Percentiles rank a stretch among this genome's conserved stretches.
These are phyloP conservation scores for Limnothrissa miodon DNA, from an alignment of 2,113 vertebrate species.

Conservation along the genomic window DNA sequence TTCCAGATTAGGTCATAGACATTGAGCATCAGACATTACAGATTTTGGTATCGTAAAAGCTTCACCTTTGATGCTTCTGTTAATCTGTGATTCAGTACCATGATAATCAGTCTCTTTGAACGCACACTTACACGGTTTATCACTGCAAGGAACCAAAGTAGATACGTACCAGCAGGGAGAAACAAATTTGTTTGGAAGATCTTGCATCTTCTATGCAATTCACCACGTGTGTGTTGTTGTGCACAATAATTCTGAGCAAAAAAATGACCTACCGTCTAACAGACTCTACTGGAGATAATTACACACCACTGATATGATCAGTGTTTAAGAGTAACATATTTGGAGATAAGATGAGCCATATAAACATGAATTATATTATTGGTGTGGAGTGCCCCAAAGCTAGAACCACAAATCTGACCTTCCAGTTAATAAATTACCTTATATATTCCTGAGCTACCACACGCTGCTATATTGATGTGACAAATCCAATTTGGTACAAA, in stretches of 20 bases:
- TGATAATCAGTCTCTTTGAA: neutral
- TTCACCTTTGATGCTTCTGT: slow-evolving; percentile 2
- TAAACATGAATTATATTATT: neutral
- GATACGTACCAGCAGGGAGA: neutral
- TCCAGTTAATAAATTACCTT: neutral
- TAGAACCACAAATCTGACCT: neutral
- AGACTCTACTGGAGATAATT: neutral
- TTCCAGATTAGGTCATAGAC: neutral
- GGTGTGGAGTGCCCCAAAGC: neutral
- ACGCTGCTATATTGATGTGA: neutral
- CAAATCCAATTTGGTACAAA: slow-evolving; percentile 5
- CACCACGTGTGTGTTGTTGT: neutral
- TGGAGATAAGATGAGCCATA: neutral
- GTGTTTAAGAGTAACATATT: neutral
- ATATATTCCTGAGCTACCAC: neutral
- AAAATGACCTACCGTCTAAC: neutral
- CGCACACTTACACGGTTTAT: neutral
- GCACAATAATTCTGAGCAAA: neutral
- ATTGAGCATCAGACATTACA: neutral
- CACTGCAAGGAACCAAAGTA: neutral
- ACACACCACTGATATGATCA: neutral
- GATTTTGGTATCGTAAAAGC: neutral
- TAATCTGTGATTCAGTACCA: neutral
- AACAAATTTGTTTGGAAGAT: neutral
- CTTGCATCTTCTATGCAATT: neutral